These are phyloP conservation scores for Ridgeia piscesae DNA, from an alignment of 1,140 invertebrate genomes.

Conservation along the genomic window DNA sequence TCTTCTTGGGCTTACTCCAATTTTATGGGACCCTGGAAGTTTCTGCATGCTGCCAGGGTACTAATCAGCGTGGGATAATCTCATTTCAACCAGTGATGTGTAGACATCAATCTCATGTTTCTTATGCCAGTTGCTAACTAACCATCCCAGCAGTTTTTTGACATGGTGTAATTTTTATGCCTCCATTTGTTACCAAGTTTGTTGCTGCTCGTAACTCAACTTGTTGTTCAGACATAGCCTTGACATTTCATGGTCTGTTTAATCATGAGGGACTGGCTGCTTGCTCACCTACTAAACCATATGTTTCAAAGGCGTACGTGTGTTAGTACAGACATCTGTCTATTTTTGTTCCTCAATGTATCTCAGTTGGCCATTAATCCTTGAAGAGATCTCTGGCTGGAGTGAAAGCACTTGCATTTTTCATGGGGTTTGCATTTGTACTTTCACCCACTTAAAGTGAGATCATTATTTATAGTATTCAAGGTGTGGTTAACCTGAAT, in stretches of 20 bases:
- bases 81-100: not conserved
- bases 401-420: not conserved
- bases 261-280: not conserved
- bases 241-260: not conserved
- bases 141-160: not conserved
- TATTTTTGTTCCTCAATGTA: not conserved
- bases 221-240: not conserved
- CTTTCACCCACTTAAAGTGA: not conserved
- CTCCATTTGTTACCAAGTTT: conserved; percentile 15
- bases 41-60: too few relatives aligned
- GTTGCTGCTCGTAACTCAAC: not conserved
- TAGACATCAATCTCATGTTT: not conserved
- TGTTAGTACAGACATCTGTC: not conserved
- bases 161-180: not conserved
- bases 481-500: too few relatives aligned
- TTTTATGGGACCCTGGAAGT: too few relatives aligned
- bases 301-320: not conserved
- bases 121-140: not conserved
- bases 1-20: too few relatives aligned
- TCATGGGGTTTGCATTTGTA: not conserved
- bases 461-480: not conserved
- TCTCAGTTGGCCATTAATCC: not conserved
- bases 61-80: not conserved
- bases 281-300: not conserved
- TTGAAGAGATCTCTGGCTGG: not conserved